Percentiles rank a stretch among this genome's conserved stretches.
phyloP scores from a whole-genome alignment of 2,888 invertebrate species.

The Clunio marinus region DNA sequence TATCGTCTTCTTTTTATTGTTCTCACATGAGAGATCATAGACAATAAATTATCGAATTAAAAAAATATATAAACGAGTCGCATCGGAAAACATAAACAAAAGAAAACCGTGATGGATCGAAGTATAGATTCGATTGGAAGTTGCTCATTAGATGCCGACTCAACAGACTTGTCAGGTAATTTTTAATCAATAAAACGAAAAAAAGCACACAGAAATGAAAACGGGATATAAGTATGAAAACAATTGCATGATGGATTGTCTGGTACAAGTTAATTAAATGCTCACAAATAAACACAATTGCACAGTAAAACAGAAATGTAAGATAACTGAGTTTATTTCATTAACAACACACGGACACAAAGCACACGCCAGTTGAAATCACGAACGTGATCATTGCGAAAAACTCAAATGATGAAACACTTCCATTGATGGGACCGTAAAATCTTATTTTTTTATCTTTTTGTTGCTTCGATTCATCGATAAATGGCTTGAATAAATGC shows the following conservation, averaged over 20 bases:
- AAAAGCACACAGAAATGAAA: too few relatives aligned
- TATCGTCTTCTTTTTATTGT: not conserved
- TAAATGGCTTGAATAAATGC: too few relatives aligned
- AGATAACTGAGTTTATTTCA: too few relatives aligned
- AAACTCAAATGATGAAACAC: too few relatives aligned
- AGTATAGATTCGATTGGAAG: slow-evolving; percentile 81
- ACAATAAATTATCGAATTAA: slow-evolving; percentile 17
- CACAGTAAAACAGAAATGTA: too few relatives aligned
- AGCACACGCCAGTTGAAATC: not conserved
- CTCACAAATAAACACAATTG: not conserved
- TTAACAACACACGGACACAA: too few relatives aligned
- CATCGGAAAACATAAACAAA: not conserved
- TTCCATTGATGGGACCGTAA: too few relatives aligned
- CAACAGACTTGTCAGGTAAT: slow-evolving; percentile 68
- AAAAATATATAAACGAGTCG: not conserved
- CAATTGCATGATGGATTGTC: not conserved
- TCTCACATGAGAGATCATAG: not conserved
- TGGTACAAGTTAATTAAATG: not conserved
- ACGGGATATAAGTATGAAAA: not conserved
- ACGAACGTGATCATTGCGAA: not conserved
- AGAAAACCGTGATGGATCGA: slow-evolving; percentile 59
- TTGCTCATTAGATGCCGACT: slow-evolving; percentile 81
- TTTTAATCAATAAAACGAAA: too few relatives aligned
- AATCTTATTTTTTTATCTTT: too few relatives aligned
- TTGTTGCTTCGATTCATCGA: too few relatives aligned